Base-by-base conservation (phyloP, 1,140 invertebrate genomes). In the Drosophila triauraria region DNA sequence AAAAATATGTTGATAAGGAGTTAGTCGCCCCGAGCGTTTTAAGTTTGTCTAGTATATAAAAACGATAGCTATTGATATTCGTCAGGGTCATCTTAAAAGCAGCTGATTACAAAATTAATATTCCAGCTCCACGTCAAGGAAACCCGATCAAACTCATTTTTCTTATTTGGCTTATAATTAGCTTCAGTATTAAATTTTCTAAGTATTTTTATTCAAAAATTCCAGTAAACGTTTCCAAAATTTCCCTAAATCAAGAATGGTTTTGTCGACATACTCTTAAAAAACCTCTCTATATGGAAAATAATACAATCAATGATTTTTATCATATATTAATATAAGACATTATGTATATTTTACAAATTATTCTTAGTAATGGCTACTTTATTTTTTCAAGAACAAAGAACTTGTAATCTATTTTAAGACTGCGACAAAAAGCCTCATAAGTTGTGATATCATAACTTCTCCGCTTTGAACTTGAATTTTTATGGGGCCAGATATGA, bases 11-110 rank as follows among this genome's bases (percentile, higher is more conserved):
- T 56, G 53, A 56, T 56, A 56, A 40, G 8, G 13, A n/a, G 20
- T n/a, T 35, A n/a, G 8, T 40, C 2, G 13, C 20, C 35, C 17
- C 35, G 2, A 40, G 7, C 1, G 8, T n/a, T 40, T 56, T 20
- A 40, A 56, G 8, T 40, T 56, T 40, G 35, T 40, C 13, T 40
- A 56, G 35, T 56, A 56, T 40, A 17, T 2, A 32, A 51, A 30
- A n/a, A 23, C 15, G 5, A 54, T 4, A 3, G 1, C 3, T 40
- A 8, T 10, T 40, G 2, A 38, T 38, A 23, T n/a, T 54, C 4
- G 1, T n/a, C 20, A 23, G 35, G 4, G 35, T 40, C 8, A 23
- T 54, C 13, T 38, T 38, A 0, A 54, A 15, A 38, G 3, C 17
- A 2, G 20, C 20, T 38, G 32, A 38, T 38, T 54, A 38, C 20